phyloP scores from a whole-genome alignment of 2,888 invertebrate species.

The Dorcus parallelipipedus region DNA sequence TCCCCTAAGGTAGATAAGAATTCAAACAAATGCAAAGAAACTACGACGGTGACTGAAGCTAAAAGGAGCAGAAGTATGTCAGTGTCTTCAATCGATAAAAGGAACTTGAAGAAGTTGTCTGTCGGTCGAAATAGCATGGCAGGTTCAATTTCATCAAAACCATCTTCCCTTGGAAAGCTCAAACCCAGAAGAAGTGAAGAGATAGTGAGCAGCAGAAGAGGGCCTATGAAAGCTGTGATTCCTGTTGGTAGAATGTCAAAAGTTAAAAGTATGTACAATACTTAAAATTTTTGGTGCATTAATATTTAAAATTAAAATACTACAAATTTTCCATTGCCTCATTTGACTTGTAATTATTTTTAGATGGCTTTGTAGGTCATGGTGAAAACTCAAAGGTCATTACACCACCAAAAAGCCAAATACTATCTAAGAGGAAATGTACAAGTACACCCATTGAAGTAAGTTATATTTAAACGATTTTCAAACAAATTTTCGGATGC shows the following conservation, averaged over 20 bases:
- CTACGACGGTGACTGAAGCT: slow-evolving; percentile 3
- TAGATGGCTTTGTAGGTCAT: slow-evolving; percentile 1
- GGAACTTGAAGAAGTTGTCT: not conserved
- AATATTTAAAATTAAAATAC: not conserved
- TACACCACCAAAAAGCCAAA: slow-evolving; percentile 6
- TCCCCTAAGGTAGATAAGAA: slow-evolving; percentile 1
- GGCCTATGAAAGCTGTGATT: slow-evolving; percentile 28
- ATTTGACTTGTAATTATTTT: not conserved
- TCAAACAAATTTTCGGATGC: not conserved
- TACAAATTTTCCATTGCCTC: not conserved
- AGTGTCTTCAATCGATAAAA: not conserved
- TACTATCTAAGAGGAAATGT: slow-evolving; percentile 11
- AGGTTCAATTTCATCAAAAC: not conserved
- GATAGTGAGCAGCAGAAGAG: slow-evolving; percentile 16
- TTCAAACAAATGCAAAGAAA: not conserved
- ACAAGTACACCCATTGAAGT: slow-evolving; percentile 25
- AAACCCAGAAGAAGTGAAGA: slow-evolving; percentile 21
- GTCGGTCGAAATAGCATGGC: slow-evolving; percentile 2
- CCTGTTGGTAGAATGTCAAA: slow-evolving; percentile 27
- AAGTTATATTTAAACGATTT: slow-evolving; percentile 10
- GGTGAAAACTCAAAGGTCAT: not conserved
- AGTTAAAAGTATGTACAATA: slow-evolving; percentile 1
- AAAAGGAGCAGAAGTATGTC: slow-evolving; percentile 1
- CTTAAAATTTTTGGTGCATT: not conserved
- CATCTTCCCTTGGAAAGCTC: slow-evolving; percentile 15